Conservation (phyloP, 53 echinoderm and acorn worm species). For the Henricia sp. region DNA sequence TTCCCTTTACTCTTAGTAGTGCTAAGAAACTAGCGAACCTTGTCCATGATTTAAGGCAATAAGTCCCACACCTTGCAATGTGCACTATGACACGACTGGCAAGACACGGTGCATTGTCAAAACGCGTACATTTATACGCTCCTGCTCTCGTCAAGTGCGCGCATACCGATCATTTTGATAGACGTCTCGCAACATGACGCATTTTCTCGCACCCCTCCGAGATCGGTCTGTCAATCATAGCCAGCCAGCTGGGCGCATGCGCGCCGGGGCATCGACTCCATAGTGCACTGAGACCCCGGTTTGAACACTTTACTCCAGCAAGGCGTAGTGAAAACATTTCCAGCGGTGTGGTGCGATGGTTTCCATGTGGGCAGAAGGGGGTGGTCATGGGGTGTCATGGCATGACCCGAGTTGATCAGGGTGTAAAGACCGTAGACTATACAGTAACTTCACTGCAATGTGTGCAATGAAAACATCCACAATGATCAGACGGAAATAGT, state of each 20-base stretch:
- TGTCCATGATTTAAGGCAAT: no score
- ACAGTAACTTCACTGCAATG: slow-evolving; percentile 28
- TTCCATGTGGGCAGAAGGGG: slow-evolving; percentile 36
- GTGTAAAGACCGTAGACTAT: slow-evolving; percentile 23
- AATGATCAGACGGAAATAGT: neutral
- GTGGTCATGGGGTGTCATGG: slow-evolving; percentile 20
- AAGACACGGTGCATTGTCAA: no score
- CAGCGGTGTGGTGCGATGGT: slow-evolving; percentile 47
- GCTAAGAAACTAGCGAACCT: no score
- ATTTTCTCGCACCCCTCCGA: slow-evolving; percentile 49
- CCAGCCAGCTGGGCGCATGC: slow-evolving; percentile 32
- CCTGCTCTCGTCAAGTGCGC: neutral
- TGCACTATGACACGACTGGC: no score
- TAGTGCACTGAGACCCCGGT: neutral
- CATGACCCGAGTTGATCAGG: no score
- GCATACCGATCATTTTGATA: neutral
- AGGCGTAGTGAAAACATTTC: slow-evolving; percentile 49
- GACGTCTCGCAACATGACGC: slow-evolving; percentile 55
- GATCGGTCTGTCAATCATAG: slow-evolving; percentile 31
- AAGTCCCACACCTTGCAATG: no score
- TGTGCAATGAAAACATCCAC: slow-evolving; percentile 12
- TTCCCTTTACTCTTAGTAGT: no score
- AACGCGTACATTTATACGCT: no score
- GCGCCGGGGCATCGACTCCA: slow-evolving; percentile 15
- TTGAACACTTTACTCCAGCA: neutral